Evolutionary conservation across 2,797 vertebrate genomes (phyloP).

Genomic region (Iguana delicatissima): DNA sequence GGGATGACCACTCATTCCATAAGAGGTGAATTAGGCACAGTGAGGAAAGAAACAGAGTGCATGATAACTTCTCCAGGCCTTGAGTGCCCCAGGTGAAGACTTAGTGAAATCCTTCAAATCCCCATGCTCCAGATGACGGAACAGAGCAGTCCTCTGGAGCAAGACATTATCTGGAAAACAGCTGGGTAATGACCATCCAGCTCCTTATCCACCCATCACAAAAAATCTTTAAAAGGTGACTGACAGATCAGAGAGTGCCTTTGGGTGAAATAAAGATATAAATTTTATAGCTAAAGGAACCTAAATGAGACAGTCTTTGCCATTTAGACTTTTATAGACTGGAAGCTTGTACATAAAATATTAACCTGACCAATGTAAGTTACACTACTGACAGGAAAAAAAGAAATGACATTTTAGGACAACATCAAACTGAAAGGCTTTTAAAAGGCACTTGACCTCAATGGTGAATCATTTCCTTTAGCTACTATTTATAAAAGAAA

Average conservation of each 20-base stretch:
- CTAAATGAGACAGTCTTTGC: neutral
- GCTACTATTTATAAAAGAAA: neutral
- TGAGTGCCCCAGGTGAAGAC: neutral
- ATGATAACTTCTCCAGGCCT: neutral
- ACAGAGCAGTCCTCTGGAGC: no score
- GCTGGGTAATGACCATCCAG: neutral
- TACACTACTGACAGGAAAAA: neutral
- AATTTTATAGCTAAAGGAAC: conserved; percentile 18
- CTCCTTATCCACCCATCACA: neutral
- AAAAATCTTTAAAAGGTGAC: neutral
- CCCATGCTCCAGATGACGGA: neutral
- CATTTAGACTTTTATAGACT: conserved; percentile 27
- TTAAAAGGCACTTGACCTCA: no score
- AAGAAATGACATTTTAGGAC: neutral
- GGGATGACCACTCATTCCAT: neutral
- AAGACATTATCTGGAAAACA: neutral
- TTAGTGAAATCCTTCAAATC: neutral
- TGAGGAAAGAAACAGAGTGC: neutral
- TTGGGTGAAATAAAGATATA: neutral
- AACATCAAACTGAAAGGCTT: neutral
- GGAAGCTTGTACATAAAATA: conserved; percentile 34
- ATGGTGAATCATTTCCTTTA: neutral
- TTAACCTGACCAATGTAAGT: conserved; percentile 16
- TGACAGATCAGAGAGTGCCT: neutral
- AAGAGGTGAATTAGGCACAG: neutral